A percentile compares a stretch with the other conserved stretches of the same genome.
phyloP scores from a whole-genome alignment of 2,113 vertebrate genomes.

The Physeter macrocephalus region DNA sequence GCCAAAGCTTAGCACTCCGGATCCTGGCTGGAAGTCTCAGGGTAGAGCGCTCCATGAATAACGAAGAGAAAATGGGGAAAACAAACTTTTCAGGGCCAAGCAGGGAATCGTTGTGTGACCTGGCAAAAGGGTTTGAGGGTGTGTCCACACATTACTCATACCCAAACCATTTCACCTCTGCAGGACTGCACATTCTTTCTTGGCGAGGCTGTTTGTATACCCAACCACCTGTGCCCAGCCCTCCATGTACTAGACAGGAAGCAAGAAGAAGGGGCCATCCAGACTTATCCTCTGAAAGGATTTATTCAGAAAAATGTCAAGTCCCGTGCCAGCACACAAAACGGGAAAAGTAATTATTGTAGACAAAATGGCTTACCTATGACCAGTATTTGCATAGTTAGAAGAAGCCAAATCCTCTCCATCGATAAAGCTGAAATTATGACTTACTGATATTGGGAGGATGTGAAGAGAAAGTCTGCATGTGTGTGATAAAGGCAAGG shows the following conservation, averaged over 20 bases:
- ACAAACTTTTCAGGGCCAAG: not conserved
- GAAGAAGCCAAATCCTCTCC: not conserved
- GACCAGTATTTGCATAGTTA: not conserved
- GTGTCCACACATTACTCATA: not conserved
- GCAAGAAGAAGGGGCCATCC: not conserved
- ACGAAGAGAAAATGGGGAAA: not conserved
- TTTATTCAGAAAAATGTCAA: not conserved
- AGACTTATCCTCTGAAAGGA: not conserved
- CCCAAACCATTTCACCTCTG: not conserved
- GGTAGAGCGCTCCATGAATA: not conserved
- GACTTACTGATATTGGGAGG: not conserved
- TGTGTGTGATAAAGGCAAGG: not conserved
- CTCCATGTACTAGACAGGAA: accelerated
- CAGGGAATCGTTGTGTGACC: not conserved
- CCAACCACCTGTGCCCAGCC: not conserved
- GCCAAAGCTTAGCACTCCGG: not conserved
- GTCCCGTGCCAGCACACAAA: not conserved
- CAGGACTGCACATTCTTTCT: accelerated
- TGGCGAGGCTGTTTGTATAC: accelerated
- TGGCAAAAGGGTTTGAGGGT: not conserved
- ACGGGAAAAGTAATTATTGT: not conserved
- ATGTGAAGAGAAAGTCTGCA: not conserved
- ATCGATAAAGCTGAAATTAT: not conserved
- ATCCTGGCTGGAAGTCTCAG: not conserved
- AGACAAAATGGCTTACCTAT: not conserved